phyloP scores from a whole-genome alignment of 2,888 invertebrate genomes.

The Protophormia terraenovae region DNA sequence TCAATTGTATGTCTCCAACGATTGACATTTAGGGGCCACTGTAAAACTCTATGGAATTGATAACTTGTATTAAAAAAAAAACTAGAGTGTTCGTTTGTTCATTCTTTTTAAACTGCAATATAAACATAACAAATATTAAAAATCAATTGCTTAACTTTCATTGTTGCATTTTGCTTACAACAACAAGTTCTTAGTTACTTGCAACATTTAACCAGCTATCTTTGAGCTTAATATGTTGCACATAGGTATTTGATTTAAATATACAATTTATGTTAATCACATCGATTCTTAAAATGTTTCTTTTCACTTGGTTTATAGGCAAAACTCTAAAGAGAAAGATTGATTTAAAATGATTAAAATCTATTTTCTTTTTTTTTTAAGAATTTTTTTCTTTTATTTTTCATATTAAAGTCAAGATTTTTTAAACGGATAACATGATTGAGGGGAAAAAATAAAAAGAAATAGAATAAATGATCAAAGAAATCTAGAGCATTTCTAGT shows the following conservation, averaged over 20 bases:
- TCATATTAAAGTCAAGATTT: slow-evolving; percentile 40
- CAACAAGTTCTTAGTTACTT: neutral
- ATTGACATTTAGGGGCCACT: slow-evolving; percentile 78
- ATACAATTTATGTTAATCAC: slow-evolving; percentile 65
- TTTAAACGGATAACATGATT: slow-evolving; percentile 17
- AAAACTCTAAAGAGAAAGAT: slow-evolving; percentile 53
- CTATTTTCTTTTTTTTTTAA: slow-evolving; percentile 25
- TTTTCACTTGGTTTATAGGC: too few species aligned
- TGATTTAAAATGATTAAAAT: slow-evolving; percentile 68
- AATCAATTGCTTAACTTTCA: slow-evolving; percentile 59
- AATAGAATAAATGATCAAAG: slow-evolving; percentile 15
- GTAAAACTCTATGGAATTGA: slow-evolving; percentile 64
- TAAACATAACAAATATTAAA: slow-evolving; percentile 36
- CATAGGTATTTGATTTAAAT: slow-evolving; percentile 56
- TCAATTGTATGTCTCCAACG: slow-evolving; percentile 79
- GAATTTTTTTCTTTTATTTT: too few species aligned
- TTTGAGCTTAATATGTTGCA: slow-evolving; percentile 29
- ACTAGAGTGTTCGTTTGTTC: too few species aligned
- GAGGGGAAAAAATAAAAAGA: neutral
- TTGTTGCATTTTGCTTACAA: too few species aligned
- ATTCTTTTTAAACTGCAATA: neutral
- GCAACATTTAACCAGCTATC: slow-evolving; percentile 21
- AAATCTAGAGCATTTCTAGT: slow-evolving; percentile 46
- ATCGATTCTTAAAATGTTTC: slow-evolving; percentile 18
- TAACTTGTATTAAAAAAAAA: slow-evolving; percentile 36